Evolutionary conservation across 2,113 vertebrate species (phyloP).

Genomic region (Dendrocopos noguchii): DNA sequence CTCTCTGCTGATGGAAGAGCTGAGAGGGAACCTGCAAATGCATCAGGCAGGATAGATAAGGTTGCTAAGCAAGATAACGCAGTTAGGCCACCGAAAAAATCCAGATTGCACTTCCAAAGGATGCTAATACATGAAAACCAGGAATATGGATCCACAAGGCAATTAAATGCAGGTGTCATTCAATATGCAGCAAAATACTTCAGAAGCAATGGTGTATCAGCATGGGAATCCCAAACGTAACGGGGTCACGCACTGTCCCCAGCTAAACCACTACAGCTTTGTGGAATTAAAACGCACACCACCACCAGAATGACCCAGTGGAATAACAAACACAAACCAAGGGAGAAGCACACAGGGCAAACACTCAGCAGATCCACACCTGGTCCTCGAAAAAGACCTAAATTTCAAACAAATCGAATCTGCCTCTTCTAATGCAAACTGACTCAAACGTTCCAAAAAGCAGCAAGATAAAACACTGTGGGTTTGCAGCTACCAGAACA

Average conservation of each 20-base stretch:
- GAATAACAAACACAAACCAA: neutral
- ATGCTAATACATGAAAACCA: constrained; percentile 52
- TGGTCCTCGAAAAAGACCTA: neutral
- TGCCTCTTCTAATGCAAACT: neutral
- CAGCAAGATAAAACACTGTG: fast-evolving
- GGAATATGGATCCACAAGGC: neutral
- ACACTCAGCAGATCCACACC: neutral
- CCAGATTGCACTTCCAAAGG: constrained; percentile 37
- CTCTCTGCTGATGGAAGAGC: neutral
- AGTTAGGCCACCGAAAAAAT: neutral
- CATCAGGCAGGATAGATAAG: neutral
- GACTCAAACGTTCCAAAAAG: neutral
- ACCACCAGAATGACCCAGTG: neutral
- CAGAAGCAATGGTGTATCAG: neutral
- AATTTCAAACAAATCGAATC: neutral
- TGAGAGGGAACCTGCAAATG: neutral
- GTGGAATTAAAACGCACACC: neutral
- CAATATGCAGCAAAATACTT: constrained; percentile 49
- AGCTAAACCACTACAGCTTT: neutral
- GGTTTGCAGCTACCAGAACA: neutral
- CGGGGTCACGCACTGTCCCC: neutral
- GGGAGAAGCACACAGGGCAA: neutral
- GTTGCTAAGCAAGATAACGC: constrained; percentile 23
- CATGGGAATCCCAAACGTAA: constrained; percentile 39
- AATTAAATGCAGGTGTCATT: constrained; percentile 60